Base-by-base conservation (phyloP, 2,797 vertebrate species). In the Cercopithecus diana region DNA sequence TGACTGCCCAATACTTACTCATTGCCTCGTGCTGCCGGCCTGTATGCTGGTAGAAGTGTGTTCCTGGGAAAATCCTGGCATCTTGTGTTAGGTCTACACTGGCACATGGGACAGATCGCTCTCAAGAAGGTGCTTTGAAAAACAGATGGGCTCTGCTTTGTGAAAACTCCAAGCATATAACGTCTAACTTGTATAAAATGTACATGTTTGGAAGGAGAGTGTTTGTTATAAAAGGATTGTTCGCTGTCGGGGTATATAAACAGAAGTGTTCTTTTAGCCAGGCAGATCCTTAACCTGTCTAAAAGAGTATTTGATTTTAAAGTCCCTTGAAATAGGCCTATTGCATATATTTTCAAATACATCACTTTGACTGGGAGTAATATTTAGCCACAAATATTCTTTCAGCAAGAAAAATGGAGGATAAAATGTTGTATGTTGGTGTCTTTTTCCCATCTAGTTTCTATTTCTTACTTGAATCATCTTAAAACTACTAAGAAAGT, bases 291-390 rank as follows among this genome's bases (percentile, higher is more conserved):
- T 41, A 75, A 55, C 75, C 33, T 26, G 79, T 79, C 28, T 30
- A 75, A 95, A 97, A 81, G 61, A 88, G 7, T 77, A 79, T 61
- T 88, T 45, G 57, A 61, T 41, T 93, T 73, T 77, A 77, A 90
- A 55, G 81, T 89, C 64, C 36, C 43, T 91, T 19, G 13, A 61
- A 50, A 33, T 61, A 30, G 13, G 43, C 83, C 30, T 85, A 1
- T 15, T 13, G 14, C 24, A 5, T 3, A 4, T 19, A 28, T 33
- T 79, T 93, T 43, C 28, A 88, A 61, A 77, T 48, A 17, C 0
- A 7, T 9, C 41, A 4, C 30, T 43, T 67, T 36, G 26, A 7
- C 1, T 26, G 17, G 28, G 26, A 36, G 9, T 52, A 26, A 2
- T n/a, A 11, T 80, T 92, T 92, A 95, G 48, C 36, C 33, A 12